Conservation (phyloP, 2,797 vertebrate genomes). For the Hippocampus kuda region DNA sequence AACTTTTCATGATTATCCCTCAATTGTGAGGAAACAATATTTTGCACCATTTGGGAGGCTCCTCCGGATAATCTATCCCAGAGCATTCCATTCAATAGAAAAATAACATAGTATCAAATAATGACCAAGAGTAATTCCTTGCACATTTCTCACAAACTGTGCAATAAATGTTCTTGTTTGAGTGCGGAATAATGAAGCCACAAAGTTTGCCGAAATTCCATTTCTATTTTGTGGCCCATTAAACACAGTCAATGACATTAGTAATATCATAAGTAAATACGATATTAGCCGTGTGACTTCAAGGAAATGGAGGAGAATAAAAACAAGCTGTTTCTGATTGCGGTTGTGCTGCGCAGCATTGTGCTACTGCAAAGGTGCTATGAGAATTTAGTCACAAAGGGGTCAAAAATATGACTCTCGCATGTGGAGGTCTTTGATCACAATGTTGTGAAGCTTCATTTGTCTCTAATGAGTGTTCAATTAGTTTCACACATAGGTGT, state of each 20-base stretch:
- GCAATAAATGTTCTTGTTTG: background rate
- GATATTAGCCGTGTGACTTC: background rate
- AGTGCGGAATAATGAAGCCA: background rate
- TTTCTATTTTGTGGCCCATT: constrained; percentile 2
- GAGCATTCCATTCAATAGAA: background rate
- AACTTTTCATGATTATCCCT: too few relatives aligned
- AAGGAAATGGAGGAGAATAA: constrained; percentile 1
- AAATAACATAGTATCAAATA: constrained; percentile 2
- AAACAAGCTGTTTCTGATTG: background rate
- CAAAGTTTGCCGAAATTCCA: background rate
- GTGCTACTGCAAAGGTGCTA: too few relatives aligned
- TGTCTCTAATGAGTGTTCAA: too few relatives aligned
- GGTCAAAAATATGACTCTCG: too few relatives aligned
- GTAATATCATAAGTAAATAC: background rate
- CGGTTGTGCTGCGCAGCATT: background rate
- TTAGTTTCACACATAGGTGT: too few relatives aligned
- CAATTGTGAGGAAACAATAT: too few relatives aligned
- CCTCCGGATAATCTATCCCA: too few relatives aligned
- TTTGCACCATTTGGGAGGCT: too few relatives aligned
- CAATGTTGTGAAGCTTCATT: too few relatives aligned
- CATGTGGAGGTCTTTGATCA: too few relatives aligned
- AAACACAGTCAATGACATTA: background rate
- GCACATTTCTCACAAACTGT: background rate
- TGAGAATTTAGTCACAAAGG: too few relatives aligned
- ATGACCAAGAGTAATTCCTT: background rate